Evolutionary conservation across 1,140 invertebrate species (phyloP).

Genomic region (Euwallacea fornicatus): DNA sequence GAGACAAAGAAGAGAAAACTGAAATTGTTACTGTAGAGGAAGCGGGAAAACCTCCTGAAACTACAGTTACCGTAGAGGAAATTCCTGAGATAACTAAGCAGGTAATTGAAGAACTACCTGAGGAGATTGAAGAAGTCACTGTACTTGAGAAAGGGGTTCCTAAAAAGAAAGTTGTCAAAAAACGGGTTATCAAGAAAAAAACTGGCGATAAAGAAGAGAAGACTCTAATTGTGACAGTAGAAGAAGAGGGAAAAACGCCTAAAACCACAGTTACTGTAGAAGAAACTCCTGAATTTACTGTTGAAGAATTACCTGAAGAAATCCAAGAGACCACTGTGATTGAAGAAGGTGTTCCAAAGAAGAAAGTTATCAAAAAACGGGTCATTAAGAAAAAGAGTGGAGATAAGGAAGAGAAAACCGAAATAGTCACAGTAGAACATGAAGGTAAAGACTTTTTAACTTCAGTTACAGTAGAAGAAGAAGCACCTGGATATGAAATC

Average conservation of each 20-base stretch:
- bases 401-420: constrained; percentile 47
- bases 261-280: constrained; percentile 48
- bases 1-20: constrained; percentile 42
- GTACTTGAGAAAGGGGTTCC: constrained; percentile 45
- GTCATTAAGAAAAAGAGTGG: constrained; percentile 49
- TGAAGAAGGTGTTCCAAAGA: constrained; percentile 34
- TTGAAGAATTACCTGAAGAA: constrained; percentile 45
- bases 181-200: constrained; percentile 20
- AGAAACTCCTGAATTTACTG: constrained; percentile 37
- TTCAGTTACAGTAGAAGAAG: constrained; percentile 49
- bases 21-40: constrained; percentile 50
- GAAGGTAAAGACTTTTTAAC: constrained; percentile 52
- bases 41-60: constrained; percentile 52
- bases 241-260: constrained; percentile 54
- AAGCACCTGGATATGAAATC: constrained; percentile 38
- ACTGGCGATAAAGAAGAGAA: constrained; percentile 20
- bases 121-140: constrained; percentile 44
- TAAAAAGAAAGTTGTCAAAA: constrained; percentile 52
- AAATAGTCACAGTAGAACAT: constrained; percentile 51
- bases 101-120: constrained; percentile 49
- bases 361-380: constrained; percentile 37
- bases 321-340: constrained; percentile 40
- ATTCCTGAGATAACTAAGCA: constrained; percentile 43
- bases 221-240: constrained; percentile 52
- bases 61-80: constrained; percentile 47